These are phyloP conservation scores for Halesus radiatus DNA, from an alignment of 1,140 invertebrate species.

Conservation along the genomic window DNA sequence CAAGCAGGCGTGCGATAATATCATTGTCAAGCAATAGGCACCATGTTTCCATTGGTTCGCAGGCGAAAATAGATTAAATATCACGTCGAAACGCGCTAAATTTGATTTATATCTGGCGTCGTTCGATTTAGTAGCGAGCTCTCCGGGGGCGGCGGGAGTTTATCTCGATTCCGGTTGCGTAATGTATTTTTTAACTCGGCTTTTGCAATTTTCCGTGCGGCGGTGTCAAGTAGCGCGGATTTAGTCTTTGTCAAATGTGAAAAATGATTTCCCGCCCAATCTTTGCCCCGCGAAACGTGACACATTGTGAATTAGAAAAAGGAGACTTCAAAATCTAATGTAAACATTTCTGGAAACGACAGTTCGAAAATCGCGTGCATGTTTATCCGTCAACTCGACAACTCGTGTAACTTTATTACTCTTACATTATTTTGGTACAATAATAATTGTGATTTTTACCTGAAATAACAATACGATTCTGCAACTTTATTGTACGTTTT, in stretches of 20 bases:
- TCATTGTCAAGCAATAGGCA: conserved; percentile 19
- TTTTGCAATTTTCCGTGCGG: conserved; percentile 51
- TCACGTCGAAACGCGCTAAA: conserved; percentile 46
- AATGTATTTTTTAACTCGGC: conserved; percentile 39
- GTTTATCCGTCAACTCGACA: too few species aligned
- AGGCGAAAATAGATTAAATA: conserved; percentile 53
- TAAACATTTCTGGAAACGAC: conserved; percentile 6
- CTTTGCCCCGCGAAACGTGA: conserved; percentile 2
- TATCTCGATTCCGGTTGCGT: conserved; percentile 38
- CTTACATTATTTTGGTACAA: too few species aligned
- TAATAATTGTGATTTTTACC: too few species aligned
- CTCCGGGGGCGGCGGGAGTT: conserved; percentile 47
- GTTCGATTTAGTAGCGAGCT: conserved; percentile 47
- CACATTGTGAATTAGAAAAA: conserved; percentile 19
- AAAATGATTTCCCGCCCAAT: conserved; percentile 52
- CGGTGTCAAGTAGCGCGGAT: conserved; percentile 43
- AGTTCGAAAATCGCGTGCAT: neutral
- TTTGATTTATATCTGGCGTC: conserved; percentile 54
- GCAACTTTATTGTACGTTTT: too few species aligned
- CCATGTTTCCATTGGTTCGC: conserved; percentile 43
- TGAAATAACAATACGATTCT: too few species aligned
- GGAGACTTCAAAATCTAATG: neutral
- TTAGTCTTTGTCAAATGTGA: conserved; percentile 54
- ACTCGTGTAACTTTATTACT: too few species aligned
- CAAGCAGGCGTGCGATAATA: neutral